Conservation (phyloP, 2,113 vertebrate genomes). For the Phycodurus eques region DNA sequence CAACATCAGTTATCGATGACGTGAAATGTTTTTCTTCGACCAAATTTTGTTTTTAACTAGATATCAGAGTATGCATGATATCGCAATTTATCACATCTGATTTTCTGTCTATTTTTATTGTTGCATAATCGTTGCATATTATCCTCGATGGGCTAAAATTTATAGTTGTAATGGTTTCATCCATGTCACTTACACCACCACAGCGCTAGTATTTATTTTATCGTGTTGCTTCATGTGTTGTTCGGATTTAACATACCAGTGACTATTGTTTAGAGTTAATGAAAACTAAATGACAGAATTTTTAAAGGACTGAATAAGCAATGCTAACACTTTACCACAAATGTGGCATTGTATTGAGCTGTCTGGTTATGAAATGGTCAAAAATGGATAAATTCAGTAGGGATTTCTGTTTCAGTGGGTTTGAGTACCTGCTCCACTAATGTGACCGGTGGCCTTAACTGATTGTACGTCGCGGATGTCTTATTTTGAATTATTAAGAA, state of each 20-base stretch:
- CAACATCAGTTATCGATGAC: background rate
- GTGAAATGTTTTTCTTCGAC: background rate
- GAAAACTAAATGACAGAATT: background rate
- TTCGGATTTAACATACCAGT: no score
- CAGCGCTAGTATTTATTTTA: background rate
- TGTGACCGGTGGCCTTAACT: constrained; percentile 26
- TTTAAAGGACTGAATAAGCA: background rate
- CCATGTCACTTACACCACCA: background rate
- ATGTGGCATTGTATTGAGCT: background rate
- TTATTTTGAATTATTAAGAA: constrained; percentile 34
- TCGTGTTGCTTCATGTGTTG: background rate
- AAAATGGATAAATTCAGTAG: background rate
- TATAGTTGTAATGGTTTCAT: background rate
- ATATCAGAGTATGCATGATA: no score
- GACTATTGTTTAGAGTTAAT: background rate
- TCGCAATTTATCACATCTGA: background rate
- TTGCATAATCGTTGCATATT: background rate
- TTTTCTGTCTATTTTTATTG: background rate
- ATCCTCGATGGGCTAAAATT: background rate
- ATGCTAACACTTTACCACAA: background rate
- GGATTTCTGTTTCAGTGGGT: background rate
- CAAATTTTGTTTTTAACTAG: background rate
- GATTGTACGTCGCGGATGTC: constrained; percentile 63
- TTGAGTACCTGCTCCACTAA: constrained; percentile 11
- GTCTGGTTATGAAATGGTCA: background rate